These are phyloP conservation scores for Ranitomeya variabilis DNA, from an alignment of 2,113 vertebrate genomes.

Conservation along the genomic window DNA sequence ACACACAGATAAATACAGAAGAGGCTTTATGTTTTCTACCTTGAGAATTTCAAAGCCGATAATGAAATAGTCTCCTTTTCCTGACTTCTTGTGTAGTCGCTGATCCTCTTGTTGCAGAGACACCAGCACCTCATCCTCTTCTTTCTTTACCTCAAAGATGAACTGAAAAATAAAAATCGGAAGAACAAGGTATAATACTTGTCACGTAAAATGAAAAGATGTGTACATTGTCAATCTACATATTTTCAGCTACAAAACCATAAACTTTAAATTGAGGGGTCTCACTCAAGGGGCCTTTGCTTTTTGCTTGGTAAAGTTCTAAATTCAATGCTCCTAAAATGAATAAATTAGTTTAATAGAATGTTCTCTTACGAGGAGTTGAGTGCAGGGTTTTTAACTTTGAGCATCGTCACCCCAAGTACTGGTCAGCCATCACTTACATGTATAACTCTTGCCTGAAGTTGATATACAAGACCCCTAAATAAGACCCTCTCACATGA, in stretches of 20 bases:
- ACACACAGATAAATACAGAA: neutral
- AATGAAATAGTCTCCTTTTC: slow-evolving; percentile 82
- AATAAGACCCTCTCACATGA: too few relatives aligned
- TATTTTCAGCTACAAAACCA: neutral
- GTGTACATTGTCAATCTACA: neutral
- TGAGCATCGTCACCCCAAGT: too few relatives aligned
- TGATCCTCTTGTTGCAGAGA: slow-evolving; percentile 89
- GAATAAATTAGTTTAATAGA: too few relatives aligned
- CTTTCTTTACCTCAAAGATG: slow-evolving; percentile 85
- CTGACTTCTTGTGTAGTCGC: slow-evolving; percentile 77
- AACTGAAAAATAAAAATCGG: slow-evolving; percentile 71
- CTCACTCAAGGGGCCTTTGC: too few relatives aligned
- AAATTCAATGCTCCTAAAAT: too few relatives aligned
- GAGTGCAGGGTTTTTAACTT: too few relatives aligned
- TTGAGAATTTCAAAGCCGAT: slow-evolving; percentile 87
- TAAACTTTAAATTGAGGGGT: neutral
- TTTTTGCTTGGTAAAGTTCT: too few relatives aligned
- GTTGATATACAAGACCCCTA: too few relatives aligned
- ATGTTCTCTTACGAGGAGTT: too few relatives aligned
- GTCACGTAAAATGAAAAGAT: neutral
- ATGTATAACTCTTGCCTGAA: too few relatives aligned
- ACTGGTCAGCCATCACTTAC: too few relatives aligned
- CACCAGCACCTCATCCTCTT: slow-evolving; percentile 82
- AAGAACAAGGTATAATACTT: neutral
- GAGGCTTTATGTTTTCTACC: slow-evolving; percentile 67